Base-by-base conservation (phyloP, 2,888 invertebrate species). In the Sarcophaga rosellei region DNA sequence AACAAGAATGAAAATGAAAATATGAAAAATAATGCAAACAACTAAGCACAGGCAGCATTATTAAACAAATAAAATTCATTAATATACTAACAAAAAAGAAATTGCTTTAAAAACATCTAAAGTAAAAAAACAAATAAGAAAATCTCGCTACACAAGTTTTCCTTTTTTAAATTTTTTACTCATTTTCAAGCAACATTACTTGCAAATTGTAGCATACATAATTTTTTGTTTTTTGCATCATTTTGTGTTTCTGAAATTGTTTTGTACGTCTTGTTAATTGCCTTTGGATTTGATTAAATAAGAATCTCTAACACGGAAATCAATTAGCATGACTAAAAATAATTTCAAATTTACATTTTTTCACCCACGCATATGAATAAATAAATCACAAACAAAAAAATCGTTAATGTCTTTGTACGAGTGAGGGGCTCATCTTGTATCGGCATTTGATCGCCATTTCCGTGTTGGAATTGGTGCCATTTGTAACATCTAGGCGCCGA, bases 371-470 rank as follows among this genome's bases (percentile, higher is more conserved):
- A 53, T 44, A 65, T 23, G 45, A 70, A 47, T 23, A 45, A 75
- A 45, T 6, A 59, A 62, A 61, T 66, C 15, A 62, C 10, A 6
- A 11, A 59, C 45, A 72, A 68, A 82, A 83, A 85, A 81, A 61
- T 86, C 74, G 44, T 61, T 59, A 35, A 57, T 70, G 21, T 61
- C 69, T 44, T 75, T 65, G 17, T 59, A 76, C 80, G 83, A 83
- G 47, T 77, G 10, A 21, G 86, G 86, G 86, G 84, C 84, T 84
- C 84, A 81, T 66, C 61, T 20, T 84, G 77, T 62, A 73, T 47
- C 35, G 68, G 53, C 62, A 44, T 74, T 81, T 70, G 65, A 81
- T 86, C 84, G 75, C 70, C 57, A 75, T 86, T 86, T 86, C 86
- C 86, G 84, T 86, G 84, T 77, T 76, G 12, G 35, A 20, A 8